These are phyloP conservation scores for Temnothorax unifasciatus DNA, from an alignment of 2,888 invertebrate genomes.

Conservation along the genomic window DNA sequence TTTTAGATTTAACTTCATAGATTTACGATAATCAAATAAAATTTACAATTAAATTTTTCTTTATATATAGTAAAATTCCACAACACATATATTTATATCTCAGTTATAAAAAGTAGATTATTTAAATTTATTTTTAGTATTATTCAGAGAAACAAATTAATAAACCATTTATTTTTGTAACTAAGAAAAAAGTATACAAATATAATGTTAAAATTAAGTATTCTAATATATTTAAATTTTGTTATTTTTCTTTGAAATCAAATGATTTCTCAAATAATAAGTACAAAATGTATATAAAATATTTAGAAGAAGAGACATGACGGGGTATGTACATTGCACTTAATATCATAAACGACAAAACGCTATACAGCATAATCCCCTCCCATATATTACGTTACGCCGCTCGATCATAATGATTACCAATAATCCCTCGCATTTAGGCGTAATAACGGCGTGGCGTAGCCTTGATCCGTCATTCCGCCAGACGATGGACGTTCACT, in stretches of 20 bases:
- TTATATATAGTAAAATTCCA: not conserved
- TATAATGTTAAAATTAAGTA: not conserved
- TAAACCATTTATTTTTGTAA: not conserved
- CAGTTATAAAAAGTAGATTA: not conserved
- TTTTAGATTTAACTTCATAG: not conserved
- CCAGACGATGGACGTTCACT: constrained; percentile 52
- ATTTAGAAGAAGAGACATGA: not conserved
- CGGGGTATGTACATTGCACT: too few relatives aligned
- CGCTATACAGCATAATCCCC: not conserved
- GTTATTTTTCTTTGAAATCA: not conserved
- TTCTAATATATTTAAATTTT: not conserved
- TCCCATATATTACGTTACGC: constrained; percentile 62
- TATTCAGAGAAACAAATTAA: not conserved
- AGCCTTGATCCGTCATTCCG: constrained; percentile 66
- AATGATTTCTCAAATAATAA: not conserved
- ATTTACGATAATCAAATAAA: constrained; percentile 9
- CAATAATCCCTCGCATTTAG: constrained; percentile 79
- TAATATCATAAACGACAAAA: constrained; percentile 19
- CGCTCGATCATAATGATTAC: constrained; percentile 79
- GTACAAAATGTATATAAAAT: not conserved
- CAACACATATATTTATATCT: not conserved
- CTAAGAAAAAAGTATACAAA: not conserved
- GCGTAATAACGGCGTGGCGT: constrained; percentile 73
- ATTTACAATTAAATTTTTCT: not conserved
- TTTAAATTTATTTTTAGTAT: not conserved